Percentiles rank a stretch among this genome's conserved stretches.
These are phyloP conservation scores for Drosophila flavopinicola DNA, from an alignment of 2,888 invertebrate species.

Conservation along the genomic window DNA sequence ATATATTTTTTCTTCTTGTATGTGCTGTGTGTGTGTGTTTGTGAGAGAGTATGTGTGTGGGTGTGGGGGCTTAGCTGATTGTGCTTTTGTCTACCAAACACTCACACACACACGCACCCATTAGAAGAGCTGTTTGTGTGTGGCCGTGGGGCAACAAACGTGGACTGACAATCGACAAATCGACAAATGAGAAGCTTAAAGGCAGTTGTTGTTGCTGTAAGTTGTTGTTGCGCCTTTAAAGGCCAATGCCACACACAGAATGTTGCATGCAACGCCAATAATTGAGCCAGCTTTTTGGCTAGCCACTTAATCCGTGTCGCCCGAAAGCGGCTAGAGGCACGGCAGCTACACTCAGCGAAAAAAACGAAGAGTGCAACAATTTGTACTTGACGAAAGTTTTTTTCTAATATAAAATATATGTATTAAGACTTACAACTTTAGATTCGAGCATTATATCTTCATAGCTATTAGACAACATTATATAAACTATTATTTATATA, in stretches of 20 bases:
- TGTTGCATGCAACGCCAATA: slow-evolving; percentile 46
- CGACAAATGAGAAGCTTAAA: slow-evolving; percentile 32
- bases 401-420: background rate
- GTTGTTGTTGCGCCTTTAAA: slow-evolving; percentile 37
- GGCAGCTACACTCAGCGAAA: slow-evolving; percentile 8
- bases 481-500: too few species aligned
- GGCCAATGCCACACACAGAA: slow-evolving; percentile 57
- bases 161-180: slow-evolving; percentile 36
- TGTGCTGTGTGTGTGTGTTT: slow-evolving; percentile 4
- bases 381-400: background rate
- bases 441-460: too few species aligned
- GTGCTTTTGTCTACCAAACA: slow-evolving; percentile 53
- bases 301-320: slow-evolving; percentile 19
- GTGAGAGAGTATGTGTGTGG: slow-evolving; percentile 14
- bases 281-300: slow-evolving; percentile 50
- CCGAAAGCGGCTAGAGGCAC: slow-evolving; percentile 1
- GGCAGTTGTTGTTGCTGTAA: slow-evolving; percentile 12
- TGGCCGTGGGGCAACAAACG: slow-evolving; percentile 41
- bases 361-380: background rate
- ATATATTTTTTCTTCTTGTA: slow-evolving; percentile 21
- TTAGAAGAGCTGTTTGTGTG: slow-evolving; percentile 55
- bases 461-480: too few species aligned
- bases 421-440: too few species aligned
- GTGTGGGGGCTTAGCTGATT: slow-evolving; percentile 51
- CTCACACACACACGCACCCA: slow-evolving; percentile 7